Evolutionary conservation across 2,888 invertebrate genomes (phyloP).

Genomic region (Macropis europaea): DNA sequence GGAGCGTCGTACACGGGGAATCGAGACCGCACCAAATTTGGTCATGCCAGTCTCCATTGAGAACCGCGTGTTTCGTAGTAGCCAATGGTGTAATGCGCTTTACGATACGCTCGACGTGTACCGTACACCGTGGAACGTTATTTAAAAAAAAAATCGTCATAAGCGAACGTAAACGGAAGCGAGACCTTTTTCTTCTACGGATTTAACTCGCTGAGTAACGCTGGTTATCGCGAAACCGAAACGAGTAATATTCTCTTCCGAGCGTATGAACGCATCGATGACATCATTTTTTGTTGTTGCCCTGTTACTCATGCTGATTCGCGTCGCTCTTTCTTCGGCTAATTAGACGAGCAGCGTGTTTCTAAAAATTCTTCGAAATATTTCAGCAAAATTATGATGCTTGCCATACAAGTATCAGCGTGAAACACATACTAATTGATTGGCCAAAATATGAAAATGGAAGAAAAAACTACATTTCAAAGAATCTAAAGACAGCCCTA

Average conservation of each 20-base stretch:
- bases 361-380: too few species aligned
- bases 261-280: slow-evolving; percentile 23
- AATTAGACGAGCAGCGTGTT: too few species aligned
- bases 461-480: too few species aligned
- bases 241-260: neutral
- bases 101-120: slow-evolving; percentile 13
- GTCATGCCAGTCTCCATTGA: slow-evolving; percentile 72
- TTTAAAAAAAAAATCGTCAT: neutral
- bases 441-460: too few species aligned
- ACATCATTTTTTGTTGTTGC: slow-evolving; percentile 37
- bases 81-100: slow-evolving; percentile 54
- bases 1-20: slow-evolving; percentile 39
- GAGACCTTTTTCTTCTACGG: neutral
- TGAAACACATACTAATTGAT: too few species aligned
- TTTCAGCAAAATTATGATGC: too few species aligned
- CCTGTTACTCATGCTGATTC: slow-evolving; percentile 21
- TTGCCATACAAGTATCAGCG: too few species aligned
- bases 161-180: neutral
- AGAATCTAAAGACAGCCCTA: too few species aligned
- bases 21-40: slow-evolving; percentile 67
- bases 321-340: neutral
- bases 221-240: neutral
- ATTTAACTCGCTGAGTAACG: slow-evolving; percentile 7
- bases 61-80: slow-evolving; percentile 65
- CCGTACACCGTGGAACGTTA: slow-evolving; percentile 5